Evolutionary conservation across 2,888 invertebrate species (phyloP).

Genomic region (Ferrisia virgata): DNA sequence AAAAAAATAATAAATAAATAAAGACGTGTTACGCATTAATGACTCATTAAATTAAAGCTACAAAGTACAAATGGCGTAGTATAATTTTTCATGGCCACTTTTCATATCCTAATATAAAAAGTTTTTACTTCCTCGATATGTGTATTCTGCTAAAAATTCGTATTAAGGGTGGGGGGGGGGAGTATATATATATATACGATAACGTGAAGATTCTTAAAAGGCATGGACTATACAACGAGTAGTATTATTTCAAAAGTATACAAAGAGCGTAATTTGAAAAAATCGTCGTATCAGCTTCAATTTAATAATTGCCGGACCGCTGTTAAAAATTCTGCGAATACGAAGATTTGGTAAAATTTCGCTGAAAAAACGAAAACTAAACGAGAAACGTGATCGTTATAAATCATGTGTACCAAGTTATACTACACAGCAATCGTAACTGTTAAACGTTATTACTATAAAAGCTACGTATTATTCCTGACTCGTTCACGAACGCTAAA

Average conservation of each 20-base stretch:
- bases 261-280: background rate
- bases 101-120: background rate
- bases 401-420: background rate
- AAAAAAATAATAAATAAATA: too few species aligned
- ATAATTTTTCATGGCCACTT: background rate
- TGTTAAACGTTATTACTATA: constrained; percentile 26
- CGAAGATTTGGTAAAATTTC: background rate
- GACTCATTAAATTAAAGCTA: background rate
- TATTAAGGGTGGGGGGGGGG: too few species aligned
- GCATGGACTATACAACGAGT: too few species aligned
- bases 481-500: constrained; percentile 19
- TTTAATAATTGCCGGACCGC: background rate
- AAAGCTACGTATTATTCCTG: constrained; percentile 12
- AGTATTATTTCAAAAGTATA: too few species aligned
- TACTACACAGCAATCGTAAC: background rate
- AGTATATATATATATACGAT: too few species aligned
- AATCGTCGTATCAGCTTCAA: constrained; percentile 11
- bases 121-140: background rate
- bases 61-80: background rate
- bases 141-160: too few species aligned
- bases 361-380: background rate
- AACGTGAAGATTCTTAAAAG: too few species aligned
- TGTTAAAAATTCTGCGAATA: background rate
- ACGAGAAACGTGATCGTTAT: constrained; percentile 19
- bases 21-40: background rate